Evolutionary conservation across 2,888 invertebrate species (phyloP), one percentile per base, ranked within the genome.

Genomic region (Cheilosia variabilis): DNA sequence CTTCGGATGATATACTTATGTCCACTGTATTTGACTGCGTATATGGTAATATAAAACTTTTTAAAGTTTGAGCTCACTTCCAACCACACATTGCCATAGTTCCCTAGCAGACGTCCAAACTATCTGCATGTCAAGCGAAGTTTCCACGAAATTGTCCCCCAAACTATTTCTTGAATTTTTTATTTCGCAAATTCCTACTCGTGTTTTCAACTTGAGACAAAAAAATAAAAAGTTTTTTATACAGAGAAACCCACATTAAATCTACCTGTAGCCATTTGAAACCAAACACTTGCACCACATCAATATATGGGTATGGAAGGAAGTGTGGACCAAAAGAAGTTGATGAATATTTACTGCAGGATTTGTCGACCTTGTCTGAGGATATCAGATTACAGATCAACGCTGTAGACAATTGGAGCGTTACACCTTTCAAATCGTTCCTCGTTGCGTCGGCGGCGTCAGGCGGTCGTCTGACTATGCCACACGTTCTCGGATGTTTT

Each of bases 311-410:
- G 63, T 66, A 75, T 47, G 45, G 37, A 57, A 57, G 62, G 47
- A 45, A 62, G 47, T 79, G 84, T 75, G 63, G 79, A 80, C 80
- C 84, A 80, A 63, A 68, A 55, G 75, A 57, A 60, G 65, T 80
- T 79, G 58, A 75, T 71, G 45, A 65, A 71, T 60, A 76, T 80
- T 60, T 76, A 19, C 75, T 17, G 63, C 73, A 80, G 80, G 80
- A 84, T 80, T 84, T 75, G 60, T 45, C 60, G 80, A 71, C 84
- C 84, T 84, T 84, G 80, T 80, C 80, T 80, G 60, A 34, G 41
- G 43, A 22, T 84, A 80, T 84, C 80, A 22, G 50, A 66, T 84
- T 84, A 63, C 84, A 53, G n/a, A 57, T 71, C 66, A 34, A 52
- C 45, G 65, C 53, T 69, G 71, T 69, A 65, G 75, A 80, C 80